phyloP scores from a whole-genome alignment of 2,888 invertebrate genomes.

The Thera obeliscata region DNA sequence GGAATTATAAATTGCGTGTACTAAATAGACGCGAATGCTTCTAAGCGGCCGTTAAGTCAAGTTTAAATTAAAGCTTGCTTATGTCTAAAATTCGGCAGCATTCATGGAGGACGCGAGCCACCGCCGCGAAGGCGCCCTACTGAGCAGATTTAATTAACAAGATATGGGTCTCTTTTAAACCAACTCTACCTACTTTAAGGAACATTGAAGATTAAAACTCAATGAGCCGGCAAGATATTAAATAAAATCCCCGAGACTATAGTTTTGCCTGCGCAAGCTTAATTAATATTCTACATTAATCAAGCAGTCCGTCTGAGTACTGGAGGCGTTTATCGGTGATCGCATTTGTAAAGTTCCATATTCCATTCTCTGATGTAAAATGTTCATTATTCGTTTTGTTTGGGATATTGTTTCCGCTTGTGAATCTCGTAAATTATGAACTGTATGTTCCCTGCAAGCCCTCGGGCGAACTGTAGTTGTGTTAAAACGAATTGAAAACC shows the following conservation, averaged over 20 bases:
- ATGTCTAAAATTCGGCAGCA: slow-evolving; percentile 77
- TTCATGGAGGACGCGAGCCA: slow-evolving; percentile 64
- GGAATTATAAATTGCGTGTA: slow-evolving; percentile 50
- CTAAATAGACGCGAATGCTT: slow-evolving; percentile 63
- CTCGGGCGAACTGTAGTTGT: slow-evolving; percentile 68
- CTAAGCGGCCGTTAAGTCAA: slow-evolving; percentile 68
- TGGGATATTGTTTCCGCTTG: slow-evolving; percentile 75
- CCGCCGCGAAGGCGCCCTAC: slow-evolving; percentile 71
- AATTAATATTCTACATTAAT: slow-evolving; percentile 47
- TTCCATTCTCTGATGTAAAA: slow-evolving; percentile 76
- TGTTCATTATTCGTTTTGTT: slow-evolving; percentile 79
- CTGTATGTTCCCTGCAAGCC: slow-evolving; percentile 74
- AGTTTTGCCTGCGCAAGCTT: slow-evolving; percentile 52
- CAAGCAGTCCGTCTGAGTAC: slow-evolving; percentile 27
- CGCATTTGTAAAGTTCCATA: slow-evolving; percentile 64
- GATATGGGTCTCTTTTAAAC: slow-evolving; percentile 82
- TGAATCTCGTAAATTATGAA: slow-evolving; percentile 79
- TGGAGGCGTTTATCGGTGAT: slow-evolving; percentile 51
- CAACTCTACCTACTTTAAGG: slow-evolving; percentile 76
- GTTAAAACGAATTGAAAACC: slow-evolving; percentile 82
- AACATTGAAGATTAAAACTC: slow-evolving; percentile 79
- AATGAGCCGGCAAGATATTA: slow-evolving; percentile 72
- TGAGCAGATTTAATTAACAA: slow-evolving; percentile 83
- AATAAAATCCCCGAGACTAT: slow-evolving; percentile 59
- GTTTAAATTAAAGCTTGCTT: slow-evolving; percentile 78